Evolutionary conservation across 2,797 vertebrate species (phyloP).

Genomic region (Moxostoma hubbsi): DNA sequence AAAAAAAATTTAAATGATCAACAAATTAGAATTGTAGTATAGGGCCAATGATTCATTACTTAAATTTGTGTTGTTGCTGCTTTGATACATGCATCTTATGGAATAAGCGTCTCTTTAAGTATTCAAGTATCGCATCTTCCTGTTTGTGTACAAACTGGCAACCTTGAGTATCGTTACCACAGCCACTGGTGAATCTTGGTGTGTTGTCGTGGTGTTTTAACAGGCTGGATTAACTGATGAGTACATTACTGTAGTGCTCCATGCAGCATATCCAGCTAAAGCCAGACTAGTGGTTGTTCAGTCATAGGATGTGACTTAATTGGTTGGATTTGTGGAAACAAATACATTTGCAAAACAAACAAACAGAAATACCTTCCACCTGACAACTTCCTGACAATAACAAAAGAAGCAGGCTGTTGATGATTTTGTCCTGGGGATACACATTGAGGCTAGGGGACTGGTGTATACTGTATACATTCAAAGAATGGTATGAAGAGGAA

Average conservation of each 20-base stretch:
- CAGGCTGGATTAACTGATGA: constrained; percentile 76
- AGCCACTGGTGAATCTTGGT: constrained; percentile 68
- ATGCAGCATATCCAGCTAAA: constrained; percentile 76
- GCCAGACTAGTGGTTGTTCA: constrained; percentile 49
- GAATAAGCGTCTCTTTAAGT: neutral
- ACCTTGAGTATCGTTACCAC: constrained; percentile 68
- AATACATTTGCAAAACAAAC: constrained; percentile 66
- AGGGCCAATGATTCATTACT: too few relatives aligned
- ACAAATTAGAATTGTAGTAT: too few relatives aligned
- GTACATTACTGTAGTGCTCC: constrained; percentile 74
- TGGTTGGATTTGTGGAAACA: constrained; percentile 69
- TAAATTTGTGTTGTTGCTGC: neutral
- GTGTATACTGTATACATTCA: constrained; percentile 28
- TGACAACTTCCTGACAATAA: constrained; percentile 71
- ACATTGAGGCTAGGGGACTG: constrained; percentile 28
- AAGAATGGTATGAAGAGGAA: constrained; percentile 31
- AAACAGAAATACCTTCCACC: constrained; percentile 68
- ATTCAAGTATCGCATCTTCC: constrained; percentile 52
- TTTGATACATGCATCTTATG: neutral
- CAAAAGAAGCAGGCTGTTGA: constrained; percentile 57
- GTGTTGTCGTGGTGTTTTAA: constrained; percentile 75
- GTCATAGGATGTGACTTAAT: constrained; percentile 65
- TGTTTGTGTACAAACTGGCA: constrained; percentile 63
- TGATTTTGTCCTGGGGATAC: constrained; percentile 56
- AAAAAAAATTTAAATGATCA: too few relatives aligned